Percentiles rank a stretch among this genome's conserved stretches.
Conservation (phyloP, 2,888 invertebrate species). For the Lissocephala sabroskyi region DNA sequence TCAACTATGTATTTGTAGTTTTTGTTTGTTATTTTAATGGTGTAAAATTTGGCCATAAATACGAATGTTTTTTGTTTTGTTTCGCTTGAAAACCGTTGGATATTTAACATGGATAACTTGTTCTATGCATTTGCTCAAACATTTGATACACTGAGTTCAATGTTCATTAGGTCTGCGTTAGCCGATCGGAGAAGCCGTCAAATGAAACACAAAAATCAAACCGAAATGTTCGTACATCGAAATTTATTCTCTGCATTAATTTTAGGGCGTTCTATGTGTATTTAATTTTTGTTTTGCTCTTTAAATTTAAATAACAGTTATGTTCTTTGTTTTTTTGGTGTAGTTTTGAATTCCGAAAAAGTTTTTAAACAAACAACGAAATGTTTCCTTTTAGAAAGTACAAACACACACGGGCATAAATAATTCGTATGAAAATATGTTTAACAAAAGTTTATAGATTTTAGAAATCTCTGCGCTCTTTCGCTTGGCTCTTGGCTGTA, state of each 20-base stretch:
- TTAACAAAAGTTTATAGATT: slow-evolving; percentile 64
- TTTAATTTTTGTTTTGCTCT: slow-evolving; percentile 34
- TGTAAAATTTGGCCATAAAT: slow-evolving; percentile 64
- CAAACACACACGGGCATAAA: slow-evolving; percentile 50
- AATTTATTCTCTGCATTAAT: slow-evolving; percentile 32
- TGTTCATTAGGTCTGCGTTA: slow-evolving; percentile 2
- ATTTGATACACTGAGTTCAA: too few species aligned
- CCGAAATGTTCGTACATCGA: slow-evolving; percentile 51
- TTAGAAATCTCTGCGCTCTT: slow-evolving; percentile 55
- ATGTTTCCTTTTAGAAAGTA: slow-evolving; percentile 56
- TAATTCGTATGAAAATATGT: slow-evolving; percentile 35
- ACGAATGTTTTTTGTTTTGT: too few species aligned
- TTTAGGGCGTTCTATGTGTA: slow-evolving; percentile 51
- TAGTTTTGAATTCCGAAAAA: slow-evolving; percentile 28
- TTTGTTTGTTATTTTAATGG: slow-evolving; percentile 21
- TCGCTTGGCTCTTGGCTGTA: slow-evolving; percentile 55
- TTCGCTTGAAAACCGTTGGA: slow-evolving; percentile 59
- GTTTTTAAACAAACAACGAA: slow-evolving; percentile 38
- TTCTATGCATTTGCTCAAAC: too few species aligned
- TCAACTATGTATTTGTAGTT: slow-evolving; percentile 8
- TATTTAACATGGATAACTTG: slow-evolving; percentile 35
- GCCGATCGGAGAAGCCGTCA: slow-evolving; percentile 15
- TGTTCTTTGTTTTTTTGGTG: slow-evolving; percentile 46
- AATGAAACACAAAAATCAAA: slow-evolving; percentile 42
- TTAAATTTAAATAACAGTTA: slow-evolving; percentile 39